These are phyloP conservation scores for Drosophila kambysellisi DNA, from an alignment of 2,888 invertebrate genomes.

Conservation along the genomic window DNA sequence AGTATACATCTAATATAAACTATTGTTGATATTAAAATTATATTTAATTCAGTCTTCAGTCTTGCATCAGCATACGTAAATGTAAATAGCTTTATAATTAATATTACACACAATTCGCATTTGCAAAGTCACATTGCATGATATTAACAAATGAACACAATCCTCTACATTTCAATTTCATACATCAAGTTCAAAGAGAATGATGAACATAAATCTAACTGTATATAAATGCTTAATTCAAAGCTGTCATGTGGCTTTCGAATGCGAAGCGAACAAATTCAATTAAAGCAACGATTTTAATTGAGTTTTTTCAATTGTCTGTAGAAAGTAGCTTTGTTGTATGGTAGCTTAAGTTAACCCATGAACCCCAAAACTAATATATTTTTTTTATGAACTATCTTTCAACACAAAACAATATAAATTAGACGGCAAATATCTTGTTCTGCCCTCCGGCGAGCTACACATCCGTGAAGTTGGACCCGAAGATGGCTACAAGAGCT, in stretches of 20 bases:
- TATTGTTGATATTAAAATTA: conserved; percentile 6
- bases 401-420: conserved; percentile 8
- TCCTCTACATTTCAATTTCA: conserved; percentile 2
- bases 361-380: conserved; percentile 32
- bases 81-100: conserved; percentile 23
- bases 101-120: conserved; percentile 34
- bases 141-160: conserved; percentile 36
- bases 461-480: conserved; percentile 98
- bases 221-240: conserved; percentile 5
- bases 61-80: conserved; percentile 11
- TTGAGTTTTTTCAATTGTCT: conserved; percentile 39
- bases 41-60: conserved; percentile 16
- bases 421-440: conserved; percentile 97
- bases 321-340: conserved; percentile 40
- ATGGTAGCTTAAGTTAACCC: conserved; percentile 18
- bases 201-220: conserved; percentile 6
- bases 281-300: conserved; percentile 51
- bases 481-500: conserved; percentile 96
- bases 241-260: conserved; percentile 56
- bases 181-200: conserved; percentile 29
- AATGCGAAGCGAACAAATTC: conserved; percentile 41
- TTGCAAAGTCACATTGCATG: conserved; percentile 65
- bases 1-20: neutral
- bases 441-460: conserved; percentile 96
- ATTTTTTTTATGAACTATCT: conserved; percentile 26